Percentiles rank a stretch among this genome's conserved stretches.
phyloP scores from a whole-genome alignment of 1,140 invertebrate species.

The Argopecten irradians region DNA sequence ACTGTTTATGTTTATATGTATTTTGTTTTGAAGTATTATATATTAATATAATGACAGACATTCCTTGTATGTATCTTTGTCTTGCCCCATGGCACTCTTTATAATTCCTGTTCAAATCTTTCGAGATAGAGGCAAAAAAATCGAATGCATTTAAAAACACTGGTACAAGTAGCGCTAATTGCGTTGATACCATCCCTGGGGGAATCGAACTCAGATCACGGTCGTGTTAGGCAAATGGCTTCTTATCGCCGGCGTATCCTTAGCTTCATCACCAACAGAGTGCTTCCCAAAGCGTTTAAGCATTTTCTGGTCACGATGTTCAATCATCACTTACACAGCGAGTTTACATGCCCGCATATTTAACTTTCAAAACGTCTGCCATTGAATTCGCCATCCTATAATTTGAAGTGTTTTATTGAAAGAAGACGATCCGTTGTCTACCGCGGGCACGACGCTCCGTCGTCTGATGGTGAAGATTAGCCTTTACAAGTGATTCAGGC shows the following conservation, averaged over 20 bases:
- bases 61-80: no score
- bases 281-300: neutral
- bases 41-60: no score
- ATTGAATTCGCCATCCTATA: conserved; percentile 21
- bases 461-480: neutral
- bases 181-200: no score
- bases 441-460: neutral
- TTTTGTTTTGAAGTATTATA: no score
- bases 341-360: neutral
- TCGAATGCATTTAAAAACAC: no score
- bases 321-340: neutral
- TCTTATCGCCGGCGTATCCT: neutral
- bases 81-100: no score
- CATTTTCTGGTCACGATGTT: neutral
- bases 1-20: no score
- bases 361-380: conserved; percentile 17
- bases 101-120: no score
- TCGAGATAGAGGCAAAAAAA: no score
- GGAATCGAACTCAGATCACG: neutral
- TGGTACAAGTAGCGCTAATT: no score
- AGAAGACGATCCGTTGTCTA: neutral
- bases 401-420: neutral
- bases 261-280: neutral
- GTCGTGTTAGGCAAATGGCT: no score
- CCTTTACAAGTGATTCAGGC: conserved; percentile 15